Evolutionary conservation across 2,797 vertebrate genomes (phyloP).

Genomic region (Oophaga sylvatica): DNA sequence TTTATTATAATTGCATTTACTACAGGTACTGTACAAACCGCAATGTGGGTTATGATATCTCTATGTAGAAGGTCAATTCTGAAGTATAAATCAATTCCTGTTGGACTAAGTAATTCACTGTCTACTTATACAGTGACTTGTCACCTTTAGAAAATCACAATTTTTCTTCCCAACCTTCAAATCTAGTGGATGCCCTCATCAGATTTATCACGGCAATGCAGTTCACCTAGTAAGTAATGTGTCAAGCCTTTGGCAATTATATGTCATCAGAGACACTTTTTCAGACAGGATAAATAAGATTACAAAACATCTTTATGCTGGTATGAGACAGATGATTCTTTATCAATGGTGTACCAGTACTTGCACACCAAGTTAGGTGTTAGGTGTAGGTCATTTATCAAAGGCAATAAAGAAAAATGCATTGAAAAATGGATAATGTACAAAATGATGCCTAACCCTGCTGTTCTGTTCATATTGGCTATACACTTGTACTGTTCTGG

Average conservation of each 20-base stretch:
- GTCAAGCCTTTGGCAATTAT: constrained; percentile 55
- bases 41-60: constrained; percentile 24
- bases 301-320: constrained; percentile 53
- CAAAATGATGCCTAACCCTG: background rate
- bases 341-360: constrained; percentile 56
- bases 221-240: constrained; percentile 48
- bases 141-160: constrained; percentile 57
- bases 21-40: background rate
- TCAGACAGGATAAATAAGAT: constrained; percentile 54
- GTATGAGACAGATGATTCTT: constrained; percentile 46
- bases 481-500: too few relatives aligned
- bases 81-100: constrained; percentile 47
- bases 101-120: constrained; percentile 50
- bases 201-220: constrained; percentile 54
- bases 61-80: constrained; percentile 48
- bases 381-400: background rate
- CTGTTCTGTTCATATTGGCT: too few relatives aligned
- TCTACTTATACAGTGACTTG: constrained; percentile 52
- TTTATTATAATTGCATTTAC: constrained; percentile 7
- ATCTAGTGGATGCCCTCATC: constrained; percentile 52
- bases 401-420: background rate
- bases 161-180: constrained; percentile 53
- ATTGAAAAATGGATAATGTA: background rate
- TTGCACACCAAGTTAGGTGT: constrained; percentile 36
- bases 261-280: constrained; percentile 52